Evolutionary conservation across 2,797 vertebrate species (phyloP).

Genomic region (Eulemur mongoz): DNA sequence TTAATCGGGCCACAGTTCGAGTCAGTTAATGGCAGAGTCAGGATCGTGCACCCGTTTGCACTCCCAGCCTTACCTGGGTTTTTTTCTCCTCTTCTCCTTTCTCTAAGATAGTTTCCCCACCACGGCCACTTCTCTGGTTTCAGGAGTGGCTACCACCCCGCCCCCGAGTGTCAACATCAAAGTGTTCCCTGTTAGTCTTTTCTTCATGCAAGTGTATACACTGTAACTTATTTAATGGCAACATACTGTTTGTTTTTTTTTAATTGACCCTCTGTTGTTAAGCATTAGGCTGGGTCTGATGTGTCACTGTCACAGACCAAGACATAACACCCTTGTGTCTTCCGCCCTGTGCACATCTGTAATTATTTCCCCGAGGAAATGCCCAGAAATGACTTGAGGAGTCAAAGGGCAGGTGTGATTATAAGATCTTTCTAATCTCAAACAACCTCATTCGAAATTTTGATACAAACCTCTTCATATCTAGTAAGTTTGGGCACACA

Average conservation of each 20-base stretch:
- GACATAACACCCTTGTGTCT: not conserved
- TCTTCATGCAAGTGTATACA: not conserved
- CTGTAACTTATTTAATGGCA: not conserved
- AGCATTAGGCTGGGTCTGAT: not conserved
- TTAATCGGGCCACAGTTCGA: too few relatives aligned
- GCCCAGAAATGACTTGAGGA: not conserved
- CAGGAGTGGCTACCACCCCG: not conserved
- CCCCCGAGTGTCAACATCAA: too few relatives aligned
- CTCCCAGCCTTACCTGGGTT: rapidly evolving
- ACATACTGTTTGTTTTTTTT: not conserved
- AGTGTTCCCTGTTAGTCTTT: not conserved
- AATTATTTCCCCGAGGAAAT: not conserved
- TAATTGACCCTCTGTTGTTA: not conserved
- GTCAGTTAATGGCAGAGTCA: not conserved
- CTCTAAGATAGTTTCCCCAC: not conserved
- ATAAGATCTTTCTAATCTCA: not conserved
- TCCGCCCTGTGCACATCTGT: too few relatives aligned
- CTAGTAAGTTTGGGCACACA: not conserved
- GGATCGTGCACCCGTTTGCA: not conserved
- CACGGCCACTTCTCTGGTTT: not conserved
- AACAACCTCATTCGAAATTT: not conserved
- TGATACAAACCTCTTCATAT: not conserved
- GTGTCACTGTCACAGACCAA: not conserved
- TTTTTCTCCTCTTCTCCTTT: not conserved
- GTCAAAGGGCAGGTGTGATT: not conserved